Base-by-base conservation (phyloP, 1,140 invertebrate species). In the Drosophila gunungcola region DNA sequence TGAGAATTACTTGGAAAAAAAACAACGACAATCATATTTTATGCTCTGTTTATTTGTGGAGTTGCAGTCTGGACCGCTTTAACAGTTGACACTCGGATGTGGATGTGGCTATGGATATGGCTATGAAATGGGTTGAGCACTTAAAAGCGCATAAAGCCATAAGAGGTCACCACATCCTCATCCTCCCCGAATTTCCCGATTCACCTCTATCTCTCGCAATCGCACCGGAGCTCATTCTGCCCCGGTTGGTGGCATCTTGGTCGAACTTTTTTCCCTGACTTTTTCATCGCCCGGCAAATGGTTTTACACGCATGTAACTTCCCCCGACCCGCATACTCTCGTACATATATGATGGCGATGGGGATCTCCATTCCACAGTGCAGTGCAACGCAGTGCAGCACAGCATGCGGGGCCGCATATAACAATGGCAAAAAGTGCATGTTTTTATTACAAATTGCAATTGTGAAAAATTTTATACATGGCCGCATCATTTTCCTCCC, bases 371-470 rank as follows among this genome's bases (percentile, higher is more conserved):
- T 16, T 36, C 34, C 13, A 38, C 53, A 32, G 36, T 52, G 38
- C 39, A 54, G 39, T n/a, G n/a, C n/a, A n/a, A n/a, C n/a, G n/a
- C 53, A 32, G 36, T 52, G 38, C 39, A 54, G 39, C 13, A 54
- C 57, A 25, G 53, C 72, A 60, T 74, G 64, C 73, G 58, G 21
- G 51, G 70, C 63, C 63, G 72, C 75, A 81, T 65, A 82, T 88
- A 86, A 86, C 83, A 88, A 83, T 86, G 75, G 75, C 73, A 89
- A 89, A 88, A 90, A 80, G 73, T 84, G 77, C 85, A 89, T 90
- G 84, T 89, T 89, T 89, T 89, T 89, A 89, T 90, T 89, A 89
- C 84, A 89, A 89, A 89, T 90, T 89, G 84, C 84, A 90, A 90
- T 89, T 89, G 84, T 90, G 73, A 84, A 80, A 84, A 89, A 90